Conservation (phyloP, 2,888 invertebrate species). For the Endomychus coccineus region DNA sequence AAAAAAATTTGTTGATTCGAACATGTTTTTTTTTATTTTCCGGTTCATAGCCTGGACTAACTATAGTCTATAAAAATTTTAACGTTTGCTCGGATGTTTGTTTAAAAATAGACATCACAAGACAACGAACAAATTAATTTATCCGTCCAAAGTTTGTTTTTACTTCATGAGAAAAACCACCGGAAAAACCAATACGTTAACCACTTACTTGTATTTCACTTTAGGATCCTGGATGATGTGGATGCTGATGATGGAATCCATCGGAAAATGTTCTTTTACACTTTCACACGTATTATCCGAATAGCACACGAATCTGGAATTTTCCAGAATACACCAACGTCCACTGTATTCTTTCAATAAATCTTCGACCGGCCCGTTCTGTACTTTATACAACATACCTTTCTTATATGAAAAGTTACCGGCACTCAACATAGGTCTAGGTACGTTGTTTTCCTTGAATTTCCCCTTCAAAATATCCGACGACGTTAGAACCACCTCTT, state of each 20-base stretch:
- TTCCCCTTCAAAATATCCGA: conserved; percentile 39
- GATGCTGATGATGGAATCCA: conserved; percentile 59
- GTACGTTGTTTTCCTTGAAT: conserved; percentile 34
- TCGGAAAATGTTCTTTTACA: conserved; percentile 61
- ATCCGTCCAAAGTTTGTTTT: no score
- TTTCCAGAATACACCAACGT: conserved; percentile 64
- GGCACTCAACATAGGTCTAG: conserved; percentile 48
- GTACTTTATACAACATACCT: conserved; percentile 54
- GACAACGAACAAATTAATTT: no score
- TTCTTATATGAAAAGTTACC: conserved; percentile 49
- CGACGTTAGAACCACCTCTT: conserved; percentile 40
- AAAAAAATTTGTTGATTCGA: no score
- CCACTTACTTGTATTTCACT: conserved; percentile 41
- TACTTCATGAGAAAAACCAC: no score
- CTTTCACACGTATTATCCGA: conserved; percentile 62
- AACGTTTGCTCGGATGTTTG: no score
- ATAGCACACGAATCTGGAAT: conserved; percentile 66
- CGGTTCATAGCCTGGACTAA: no score
- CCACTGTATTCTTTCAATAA: conserved; percentile 68
- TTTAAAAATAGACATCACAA: no score
- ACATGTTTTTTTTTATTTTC: no score
- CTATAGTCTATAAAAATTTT: no score
- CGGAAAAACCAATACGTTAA: no score
- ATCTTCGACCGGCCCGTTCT: conserved; percentile 59
- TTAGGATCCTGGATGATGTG: conserved; percentile 54